Evolutionary conservation across 2,888 invertebrate genomes (phyloP).

Genomic region (Drosophila aldrichi): DNA sequence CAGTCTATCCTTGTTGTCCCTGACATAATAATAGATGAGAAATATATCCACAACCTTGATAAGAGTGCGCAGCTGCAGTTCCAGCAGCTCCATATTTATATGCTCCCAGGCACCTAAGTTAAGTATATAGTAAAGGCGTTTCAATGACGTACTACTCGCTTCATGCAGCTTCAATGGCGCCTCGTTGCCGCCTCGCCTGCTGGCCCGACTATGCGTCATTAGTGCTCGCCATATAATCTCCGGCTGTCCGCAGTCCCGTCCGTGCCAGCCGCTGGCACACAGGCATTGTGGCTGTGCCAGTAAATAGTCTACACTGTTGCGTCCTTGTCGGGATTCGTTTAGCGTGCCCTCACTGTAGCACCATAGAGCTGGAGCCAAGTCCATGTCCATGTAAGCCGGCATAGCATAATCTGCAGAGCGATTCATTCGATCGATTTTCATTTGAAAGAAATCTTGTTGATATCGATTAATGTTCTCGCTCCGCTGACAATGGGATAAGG

Average conservation of each 20-base stretch:
- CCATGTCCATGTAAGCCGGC: constrained; percentile 60
- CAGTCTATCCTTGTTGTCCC: constrained; percentile 29
- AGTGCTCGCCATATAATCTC: constrained; percentile 89
- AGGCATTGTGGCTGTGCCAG: constrained; percentile 84
- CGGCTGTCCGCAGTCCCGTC: constrained; percentile 88
- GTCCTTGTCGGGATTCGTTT: constrained; percentile 50
- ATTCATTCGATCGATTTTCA: constrained; percentile 63
- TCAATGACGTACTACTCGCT: constrained; percentile 66
- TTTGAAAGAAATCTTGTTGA: constrained; percentile 68
- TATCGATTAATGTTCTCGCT: constrained; percentile 67
- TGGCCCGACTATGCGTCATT: constrained; percentile 84
- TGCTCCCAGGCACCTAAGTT: constrained; percentile 85
- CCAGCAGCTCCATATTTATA: constrained; percentile 86
- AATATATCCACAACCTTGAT: constrained; percentile 88
- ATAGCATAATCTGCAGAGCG: constrained; percentile 65
- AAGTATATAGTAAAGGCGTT: constrained; percentile 87
- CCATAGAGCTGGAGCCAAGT: constrained; percentile 63
- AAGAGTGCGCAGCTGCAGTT: constrained; percentile 88
- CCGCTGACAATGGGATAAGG: constrained; percentile 34
- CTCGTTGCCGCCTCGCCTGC: constrained; percentile 82
- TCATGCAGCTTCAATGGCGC: constrained; percentile 69
- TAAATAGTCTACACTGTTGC: constrained; percentile 59
- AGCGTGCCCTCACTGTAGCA: constrained; percentile 79
- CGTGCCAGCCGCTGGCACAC: constrained; percentile 88
- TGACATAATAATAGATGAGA: constrained; percentile 85